Evolutionary conservation across 2,797 vertebrate genomes (phyloP).

Genomic region (Cynopterus sphinx): DNA sequence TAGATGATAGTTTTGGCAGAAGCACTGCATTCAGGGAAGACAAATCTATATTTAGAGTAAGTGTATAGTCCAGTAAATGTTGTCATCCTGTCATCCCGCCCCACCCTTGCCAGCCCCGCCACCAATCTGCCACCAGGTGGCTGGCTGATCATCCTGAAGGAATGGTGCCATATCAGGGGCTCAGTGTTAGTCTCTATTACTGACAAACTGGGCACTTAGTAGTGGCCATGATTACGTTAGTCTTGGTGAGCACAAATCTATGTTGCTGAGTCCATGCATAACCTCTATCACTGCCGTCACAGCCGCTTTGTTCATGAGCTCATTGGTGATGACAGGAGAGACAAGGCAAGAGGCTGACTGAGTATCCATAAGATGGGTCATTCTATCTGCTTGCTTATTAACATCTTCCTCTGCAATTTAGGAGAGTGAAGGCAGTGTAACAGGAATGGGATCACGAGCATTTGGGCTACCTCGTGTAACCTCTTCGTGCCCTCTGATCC

Average conservation of each 20-base stretch:
- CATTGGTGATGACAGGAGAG: neutral
- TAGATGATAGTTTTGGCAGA: neutral
- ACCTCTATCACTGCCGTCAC: neutral
- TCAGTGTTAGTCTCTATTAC: neutral
- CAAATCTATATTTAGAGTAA: neutral
- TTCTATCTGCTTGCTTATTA: neutral
- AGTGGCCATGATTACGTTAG: neutral
- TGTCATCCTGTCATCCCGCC: neutral
- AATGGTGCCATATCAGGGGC: neutral
- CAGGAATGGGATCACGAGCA: neutral
- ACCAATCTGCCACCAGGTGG: neutral
- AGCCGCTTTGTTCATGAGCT: neutral
- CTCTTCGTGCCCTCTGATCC: neutral
- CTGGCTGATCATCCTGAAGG: neutral
- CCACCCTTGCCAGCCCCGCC: neutral
- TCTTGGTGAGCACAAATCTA: neutral
- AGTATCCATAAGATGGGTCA: neutral
- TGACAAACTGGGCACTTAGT: neutral
- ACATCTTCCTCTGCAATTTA: neutral
- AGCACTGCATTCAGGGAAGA: neutral
- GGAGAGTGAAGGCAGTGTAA: neutral
- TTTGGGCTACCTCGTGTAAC: neutral
- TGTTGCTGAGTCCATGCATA: neutral
- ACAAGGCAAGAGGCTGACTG: neutral
- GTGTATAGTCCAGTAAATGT: neutral